Evolutionary conservation across 2,888 invertebrate genomes (phyloP).

Genomic region (Adineta ricciae): DNA sequence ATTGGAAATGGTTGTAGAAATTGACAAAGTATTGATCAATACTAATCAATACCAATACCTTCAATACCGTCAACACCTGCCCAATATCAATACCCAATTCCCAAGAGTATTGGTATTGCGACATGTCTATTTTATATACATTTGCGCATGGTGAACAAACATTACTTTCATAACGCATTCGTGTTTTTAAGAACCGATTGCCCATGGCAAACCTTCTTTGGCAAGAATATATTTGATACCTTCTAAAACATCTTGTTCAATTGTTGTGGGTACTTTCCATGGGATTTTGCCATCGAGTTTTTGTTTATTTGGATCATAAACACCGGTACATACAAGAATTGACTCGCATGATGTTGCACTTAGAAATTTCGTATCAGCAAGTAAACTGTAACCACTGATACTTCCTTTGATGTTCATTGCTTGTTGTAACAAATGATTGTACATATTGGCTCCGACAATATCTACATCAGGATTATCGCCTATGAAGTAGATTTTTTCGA

Average conservation of each 20-base stretch:
- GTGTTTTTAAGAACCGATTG: neutral
- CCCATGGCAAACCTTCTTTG: neutral
- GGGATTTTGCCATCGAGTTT: neutral
- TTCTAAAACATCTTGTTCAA: neutral
- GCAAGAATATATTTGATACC: neutral
- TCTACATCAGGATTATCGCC: conserved; percentile 49
- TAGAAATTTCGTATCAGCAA: neutral
- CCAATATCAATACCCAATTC: too few relatives aligned
- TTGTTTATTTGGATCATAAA: conserved; percentile 28
- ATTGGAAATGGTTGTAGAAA: too few relatives aligned
- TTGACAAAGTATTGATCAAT: too few relatives aligned
- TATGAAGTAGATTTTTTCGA: conserved; percentile 45
- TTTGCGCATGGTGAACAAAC: too few relatives aligned
- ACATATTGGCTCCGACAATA: conserved; percentile 45
- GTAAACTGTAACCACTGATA: conserved; percentile 6
- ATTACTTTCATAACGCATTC: too few relatives aligned
- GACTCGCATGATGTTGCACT: conserved; percentile 20
- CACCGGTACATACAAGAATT: conserved; percentile 32
- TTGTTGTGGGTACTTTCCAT: neutral
- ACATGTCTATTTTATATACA: too few relatives aligned
- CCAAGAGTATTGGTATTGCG: too few relatives aligned
- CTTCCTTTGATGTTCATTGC: neutral
- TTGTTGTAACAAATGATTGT: neutral
- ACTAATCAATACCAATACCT: too few relatives aligned
- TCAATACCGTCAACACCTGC: too few relatives aligned